phyloP scores from a whole-genome alignment of 1,140 invertebrate genomes.

The Drosophila insularis region DNA sequence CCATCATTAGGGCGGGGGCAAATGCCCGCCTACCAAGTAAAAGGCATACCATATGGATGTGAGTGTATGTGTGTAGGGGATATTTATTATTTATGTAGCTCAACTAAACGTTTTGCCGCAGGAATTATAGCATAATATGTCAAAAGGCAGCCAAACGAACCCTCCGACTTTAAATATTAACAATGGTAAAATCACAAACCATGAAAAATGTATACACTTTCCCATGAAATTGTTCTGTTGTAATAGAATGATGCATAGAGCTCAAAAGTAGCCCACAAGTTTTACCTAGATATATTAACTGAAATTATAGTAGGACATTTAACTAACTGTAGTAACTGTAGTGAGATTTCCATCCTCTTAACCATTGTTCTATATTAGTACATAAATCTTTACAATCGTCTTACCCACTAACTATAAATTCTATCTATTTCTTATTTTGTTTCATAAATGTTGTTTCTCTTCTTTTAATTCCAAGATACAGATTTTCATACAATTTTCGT shows the following conservation, averaged over 20 bases:
- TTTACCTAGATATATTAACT: no score
- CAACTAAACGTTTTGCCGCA: constrained; percentile 76
- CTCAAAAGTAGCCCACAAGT: not conserved
- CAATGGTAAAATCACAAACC: not conserved
- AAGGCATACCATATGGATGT: constrained; percentile 27
- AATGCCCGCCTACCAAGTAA: not conserved
- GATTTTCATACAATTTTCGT: no score
- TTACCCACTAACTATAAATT: no score
- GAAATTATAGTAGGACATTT: no score
- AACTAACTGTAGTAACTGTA: no score
- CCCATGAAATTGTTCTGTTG: not conserved
- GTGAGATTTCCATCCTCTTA: no score
- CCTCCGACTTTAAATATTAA: constrained; percentile 59
- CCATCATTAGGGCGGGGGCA: constrained; percentile 9
- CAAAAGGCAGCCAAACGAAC: constrained; percentile 62
- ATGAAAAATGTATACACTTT: constrained; percentile 25
- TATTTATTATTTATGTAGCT: constrained; percentile 80
- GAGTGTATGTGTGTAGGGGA: constrained; percentile 22
- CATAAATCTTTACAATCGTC: no score
- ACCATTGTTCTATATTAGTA: no score
- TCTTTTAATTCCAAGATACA: no score
- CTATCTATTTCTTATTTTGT: no score
- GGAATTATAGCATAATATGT: constrained; percentile 77
- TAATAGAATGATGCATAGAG: not conserved
- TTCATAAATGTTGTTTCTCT: no score